Percentiles rank a stretch among this genome's conserved stretches.
These are phyloP conservation scores for Rhagium mordax DNA, from an alignment of 2,888 invertebrate species.

Conservation along the genomic window DNA sequence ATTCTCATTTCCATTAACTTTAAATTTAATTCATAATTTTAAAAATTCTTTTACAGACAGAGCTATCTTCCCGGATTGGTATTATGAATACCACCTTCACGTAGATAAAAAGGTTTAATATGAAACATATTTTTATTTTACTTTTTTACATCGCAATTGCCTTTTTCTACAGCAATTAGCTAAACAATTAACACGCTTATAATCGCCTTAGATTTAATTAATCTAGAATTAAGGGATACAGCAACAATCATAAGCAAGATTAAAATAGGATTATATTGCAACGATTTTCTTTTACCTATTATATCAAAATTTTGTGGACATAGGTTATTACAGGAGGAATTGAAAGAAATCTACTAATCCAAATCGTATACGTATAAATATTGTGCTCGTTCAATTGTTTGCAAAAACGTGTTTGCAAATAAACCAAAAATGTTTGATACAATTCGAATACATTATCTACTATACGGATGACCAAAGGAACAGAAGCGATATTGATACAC, in stretches of 20 bases:
- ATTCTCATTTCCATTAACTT: not conserved
- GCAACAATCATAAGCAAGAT: slow-evolving; percentile 25
- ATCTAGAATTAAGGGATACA: slow-evolving; percentile 21
- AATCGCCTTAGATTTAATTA: slow-evolving; percentile 25
- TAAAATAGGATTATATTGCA: not conserved
- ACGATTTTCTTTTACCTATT: no score
- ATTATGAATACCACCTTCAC: slow-evolving; percentile 53
- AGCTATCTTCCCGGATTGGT: slow-evolving; percentile 55
- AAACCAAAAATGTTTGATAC: no score
- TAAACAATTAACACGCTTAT: slow-evolving; percentile 38
- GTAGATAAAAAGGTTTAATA: slow-evolving; percentile 34
- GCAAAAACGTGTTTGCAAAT: no score
- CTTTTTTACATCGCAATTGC: slow-evolving; percentile 28
- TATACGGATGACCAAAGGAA: no score
- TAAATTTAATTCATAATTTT: slow-evolving; percentile 16
- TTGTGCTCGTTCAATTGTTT: no score
- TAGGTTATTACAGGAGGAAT: no score
- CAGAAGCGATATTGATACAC: no score
- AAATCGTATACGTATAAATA: no score
- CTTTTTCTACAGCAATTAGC: slow-evolving; percentile 22
- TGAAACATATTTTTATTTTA: slow-evolving; percentile 29
- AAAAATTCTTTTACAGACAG: slow-evolving; percentile 57
- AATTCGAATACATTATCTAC: no score
- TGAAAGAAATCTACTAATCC: no score
- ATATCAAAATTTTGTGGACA: no score